Evolutionary conservation across 2,113 vertebrate genomes (phyloP).

Genomic region (Corythornis vintsioides): DNA sequence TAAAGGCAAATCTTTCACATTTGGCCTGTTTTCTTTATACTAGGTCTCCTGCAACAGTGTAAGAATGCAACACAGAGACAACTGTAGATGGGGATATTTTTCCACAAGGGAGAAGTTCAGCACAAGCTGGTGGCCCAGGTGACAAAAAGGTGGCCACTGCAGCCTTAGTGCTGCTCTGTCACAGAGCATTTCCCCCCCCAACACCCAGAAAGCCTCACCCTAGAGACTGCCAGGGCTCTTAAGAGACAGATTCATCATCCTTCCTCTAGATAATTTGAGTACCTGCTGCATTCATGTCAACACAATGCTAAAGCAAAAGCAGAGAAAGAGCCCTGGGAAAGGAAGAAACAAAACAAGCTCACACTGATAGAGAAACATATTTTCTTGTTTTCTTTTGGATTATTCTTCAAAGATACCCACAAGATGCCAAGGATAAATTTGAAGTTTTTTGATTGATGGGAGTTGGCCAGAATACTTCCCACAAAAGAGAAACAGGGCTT

Average conservation of each 20-base stretch:
- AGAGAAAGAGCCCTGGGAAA: background rate
- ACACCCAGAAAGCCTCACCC: background rate
- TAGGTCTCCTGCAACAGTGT: background rate
- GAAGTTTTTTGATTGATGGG: background rate
- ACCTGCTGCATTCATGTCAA: background rate
- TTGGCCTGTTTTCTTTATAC: background rate
- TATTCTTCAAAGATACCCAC: background rate
- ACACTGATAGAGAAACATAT: background rate
- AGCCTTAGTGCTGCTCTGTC: background rate
- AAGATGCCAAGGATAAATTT: background rate
- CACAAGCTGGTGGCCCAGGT: background rate
- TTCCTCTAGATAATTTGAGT: background rate
- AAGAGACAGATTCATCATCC: background rate
- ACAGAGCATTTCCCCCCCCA: fast-evolving
- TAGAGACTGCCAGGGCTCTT: background rate
- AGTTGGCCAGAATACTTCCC: background rate
- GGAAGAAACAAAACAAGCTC: background rate
- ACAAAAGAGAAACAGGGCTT: background rate
- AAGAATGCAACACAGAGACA: background rate
- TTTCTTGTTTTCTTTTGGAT: slow-evolving; percentile 23
- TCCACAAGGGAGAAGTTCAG: background rate
- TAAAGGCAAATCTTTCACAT: background rate
- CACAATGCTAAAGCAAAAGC: background rate
- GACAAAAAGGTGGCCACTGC: background rate
- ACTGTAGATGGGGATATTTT: background rate